A percentile compares a stretch with the other conserved stretches of the same genome.
Conservation (phyloP, 2,797 vertebrate species). For the Setipinna tenuifilis region DNA sequence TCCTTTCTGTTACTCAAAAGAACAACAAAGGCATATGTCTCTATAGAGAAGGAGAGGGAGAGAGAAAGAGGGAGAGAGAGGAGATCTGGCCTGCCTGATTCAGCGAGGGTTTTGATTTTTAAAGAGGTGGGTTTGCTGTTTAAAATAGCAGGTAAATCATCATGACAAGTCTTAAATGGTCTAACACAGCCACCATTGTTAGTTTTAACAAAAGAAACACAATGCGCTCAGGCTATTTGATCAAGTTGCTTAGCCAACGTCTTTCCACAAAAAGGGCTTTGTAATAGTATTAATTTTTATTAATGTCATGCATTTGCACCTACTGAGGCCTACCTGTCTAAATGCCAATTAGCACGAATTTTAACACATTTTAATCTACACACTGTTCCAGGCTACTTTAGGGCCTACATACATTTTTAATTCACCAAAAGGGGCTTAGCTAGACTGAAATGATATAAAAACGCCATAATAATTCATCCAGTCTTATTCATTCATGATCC, state of each 20-base stretch:
- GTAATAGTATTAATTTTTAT: background rate
- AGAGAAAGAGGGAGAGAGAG: conserved; percentile 12
- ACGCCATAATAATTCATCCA: conserved; percentile 9
- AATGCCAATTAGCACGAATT: background rate
- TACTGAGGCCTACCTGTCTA: background rate
- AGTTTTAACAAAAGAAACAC: background rate
- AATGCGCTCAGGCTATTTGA: background rate
- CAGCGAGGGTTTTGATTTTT: background rate
- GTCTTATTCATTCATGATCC: conserved; percentile 2
- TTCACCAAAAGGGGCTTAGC: background rate
- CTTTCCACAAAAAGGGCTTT: background rate
- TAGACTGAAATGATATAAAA: background rate
- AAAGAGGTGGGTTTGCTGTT: conserved; percentile 13
- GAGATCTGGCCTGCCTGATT: background rate
- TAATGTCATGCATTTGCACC: background rate
- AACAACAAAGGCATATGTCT: conserved; percentile 55
- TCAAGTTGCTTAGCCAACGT: background rate
- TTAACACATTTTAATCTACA: background rate
- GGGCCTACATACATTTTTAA: background rate
- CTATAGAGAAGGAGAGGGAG: conserved; percentile 28
- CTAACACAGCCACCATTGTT: background rate
- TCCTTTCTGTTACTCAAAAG: conserved; percentile 51
- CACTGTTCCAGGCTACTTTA: background rate
- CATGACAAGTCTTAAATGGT: background rate
- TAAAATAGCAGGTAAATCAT: background rate